Evolutionary conservation across 2,888 invertebrate genomes (phyloP).

Genomic region (Colletes collaris): DNA sequence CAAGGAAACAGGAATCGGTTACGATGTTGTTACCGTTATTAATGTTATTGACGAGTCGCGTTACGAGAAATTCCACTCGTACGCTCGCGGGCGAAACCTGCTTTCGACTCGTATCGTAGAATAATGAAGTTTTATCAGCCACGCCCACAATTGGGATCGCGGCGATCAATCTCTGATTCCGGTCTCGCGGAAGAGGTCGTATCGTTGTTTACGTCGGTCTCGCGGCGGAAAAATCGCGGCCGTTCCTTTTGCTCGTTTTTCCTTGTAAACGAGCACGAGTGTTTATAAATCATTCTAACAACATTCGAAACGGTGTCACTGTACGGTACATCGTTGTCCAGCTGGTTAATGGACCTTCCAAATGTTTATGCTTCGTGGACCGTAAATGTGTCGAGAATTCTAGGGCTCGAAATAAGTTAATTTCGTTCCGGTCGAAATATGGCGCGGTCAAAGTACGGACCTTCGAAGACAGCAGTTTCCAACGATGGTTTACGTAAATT

Average conservation of each 20-base stretch:
- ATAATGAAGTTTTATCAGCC: slow-evolving; percentile 65
- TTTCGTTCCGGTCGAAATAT: no score
- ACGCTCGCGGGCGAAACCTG: slow-evolving; percentile 54
- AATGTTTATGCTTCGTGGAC: no score
- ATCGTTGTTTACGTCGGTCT: slow-evolving; percentile 14
- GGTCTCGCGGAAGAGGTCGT: background rate
- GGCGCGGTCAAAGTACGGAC: no score
- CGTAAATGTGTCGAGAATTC: no score
- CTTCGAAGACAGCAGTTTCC: no score
- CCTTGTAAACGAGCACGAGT: no score
- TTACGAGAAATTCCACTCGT: slow-evolving; percentile 59
- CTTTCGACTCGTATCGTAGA: slow-evolving; percentile 49
- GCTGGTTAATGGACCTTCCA: no score
- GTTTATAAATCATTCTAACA: slow-evolving; percentile 1
- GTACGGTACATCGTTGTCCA: no score
- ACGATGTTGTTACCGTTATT: slow-evolving; percentile 65
- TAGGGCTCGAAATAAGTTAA: no score
- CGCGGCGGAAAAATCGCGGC: background rate
- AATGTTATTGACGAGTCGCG: slow-evolving; percentile 59
- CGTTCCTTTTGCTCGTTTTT: background rate
- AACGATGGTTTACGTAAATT: no score
- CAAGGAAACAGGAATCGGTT: slow-evolving; percentile 54
- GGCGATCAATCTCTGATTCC: slow-evolving; percentile 55
- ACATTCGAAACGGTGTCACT: slow-evolving; percentile 50
- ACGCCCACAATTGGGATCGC: slow-evolving; percentile 57